Percentiles rank a stretch among this genome's conserved stretches.
These are phyloP conservation scores for Erythrolamprus reginae DNA, from an alignment of 2,113 vertebrate species.

Conservation along the genomic window DNA sequence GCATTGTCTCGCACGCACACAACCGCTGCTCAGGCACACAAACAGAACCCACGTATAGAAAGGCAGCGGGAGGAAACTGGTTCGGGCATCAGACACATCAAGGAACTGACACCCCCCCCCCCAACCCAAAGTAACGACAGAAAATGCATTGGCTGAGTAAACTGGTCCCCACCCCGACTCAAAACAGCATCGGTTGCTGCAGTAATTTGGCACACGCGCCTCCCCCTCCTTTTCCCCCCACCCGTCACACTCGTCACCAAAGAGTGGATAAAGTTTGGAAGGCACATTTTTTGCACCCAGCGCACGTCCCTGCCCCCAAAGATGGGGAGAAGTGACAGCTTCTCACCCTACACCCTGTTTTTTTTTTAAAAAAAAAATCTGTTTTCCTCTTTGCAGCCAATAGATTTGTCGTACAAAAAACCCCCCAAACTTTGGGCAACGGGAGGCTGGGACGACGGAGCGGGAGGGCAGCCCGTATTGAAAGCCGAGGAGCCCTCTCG, in stretches of 20 bases:
- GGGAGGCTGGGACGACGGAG: conserved; percentile 15
- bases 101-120: too few species aligned
- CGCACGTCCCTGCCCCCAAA: background rate
- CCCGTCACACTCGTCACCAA: background rate
- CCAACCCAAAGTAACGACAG: too few species aligned
- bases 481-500: background rate
- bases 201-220: background rate
- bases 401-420: too few species aligned
- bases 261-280: conserved; percentile 23
- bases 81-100: too few species aligned
- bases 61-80: too few species aligned
- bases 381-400: too few species aligned
- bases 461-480: conserved; percentile 34
- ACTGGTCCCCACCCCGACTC: background rate
- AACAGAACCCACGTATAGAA: too few species aligned
- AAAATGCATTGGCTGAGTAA: background rate
- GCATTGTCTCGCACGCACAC: too few species aligned
- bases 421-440: conserved; percentile 2
- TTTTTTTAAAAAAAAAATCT: too few species aligned
- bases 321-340: background rate
- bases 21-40: too few species aligned
- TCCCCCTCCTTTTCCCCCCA: background rate
- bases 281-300: background rate
- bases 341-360: background rate
- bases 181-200: background rate